Conservation (phyloP, 2,797 vertebrate genomes). For the Microcaecilia unicolor region DNA sequence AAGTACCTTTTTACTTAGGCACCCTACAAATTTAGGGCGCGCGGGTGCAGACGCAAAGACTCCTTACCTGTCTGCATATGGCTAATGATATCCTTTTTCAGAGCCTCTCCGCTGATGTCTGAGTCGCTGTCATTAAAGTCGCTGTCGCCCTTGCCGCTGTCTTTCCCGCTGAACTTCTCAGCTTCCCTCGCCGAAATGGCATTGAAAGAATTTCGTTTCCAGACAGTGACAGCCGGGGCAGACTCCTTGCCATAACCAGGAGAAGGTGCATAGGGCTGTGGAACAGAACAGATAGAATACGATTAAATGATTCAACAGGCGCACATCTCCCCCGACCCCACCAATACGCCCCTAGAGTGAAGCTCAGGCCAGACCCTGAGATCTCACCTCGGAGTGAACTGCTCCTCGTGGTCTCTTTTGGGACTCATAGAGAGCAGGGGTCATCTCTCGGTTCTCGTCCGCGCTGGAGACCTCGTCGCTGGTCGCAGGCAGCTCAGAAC, state of each 20-base stretch:
- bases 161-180: conserved; percentile 91
- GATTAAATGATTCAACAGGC: no score
- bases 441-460: conserved; percentile 56
- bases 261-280: conserved; percentile 72
- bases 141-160: conserved; percentile 95
- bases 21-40: no score
- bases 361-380: neutral
- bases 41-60: no score
- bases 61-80: conserved; percentile 79
- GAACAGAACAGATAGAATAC: neutral
- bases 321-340: neutral
- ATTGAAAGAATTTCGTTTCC: conserved; percentile 92
- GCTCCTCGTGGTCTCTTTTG: conserved; percentile 72
- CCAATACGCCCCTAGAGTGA: no score
- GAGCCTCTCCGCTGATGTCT: conserved; percentile 83
- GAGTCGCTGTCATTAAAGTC: conserved; percentile 97
- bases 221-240: conserved; percentile 75
- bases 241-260: conserved; percentile 77
- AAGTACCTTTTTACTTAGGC: no score
- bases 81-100: conserved; percentile 80
- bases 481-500: conserved; percentile 57
- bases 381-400: conserved; percentile 70
- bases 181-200: conserved; percentile 82
- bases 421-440: conserved; percentile 68
- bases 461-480: conserved; percentile 57